Base-by-base conservation (phyloP, 2,888 invertebrate species). In the Axea sp. region DNA sequence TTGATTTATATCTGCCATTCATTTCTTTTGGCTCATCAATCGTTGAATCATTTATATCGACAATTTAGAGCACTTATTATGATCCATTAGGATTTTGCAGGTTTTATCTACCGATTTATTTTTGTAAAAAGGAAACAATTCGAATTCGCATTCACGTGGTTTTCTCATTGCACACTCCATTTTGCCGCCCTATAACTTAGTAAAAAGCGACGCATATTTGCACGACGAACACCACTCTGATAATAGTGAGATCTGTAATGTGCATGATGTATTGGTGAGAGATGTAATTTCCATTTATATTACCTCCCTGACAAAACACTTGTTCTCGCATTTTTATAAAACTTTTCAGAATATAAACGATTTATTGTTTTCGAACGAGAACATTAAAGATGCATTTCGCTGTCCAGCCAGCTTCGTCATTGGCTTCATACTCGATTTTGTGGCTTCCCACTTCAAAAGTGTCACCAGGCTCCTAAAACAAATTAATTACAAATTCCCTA, bases 351-450 rank as follows among this genome's bases (percentile, higher is more conserved):
- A 47, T 71, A 67, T 73, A 51, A 60, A 64, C 39, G 47, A 72
- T 71, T 80, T 77, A 82, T 64, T 80, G 77, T 74, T 80, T 80
- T 14, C 80, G 83, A 41, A 86, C 82, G 35, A 83, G 81, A 31
- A 86, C 82, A 65, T 80, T 88, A 81, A 89, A 89, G 72, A 87
- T 86, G 83, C 90, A 90, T 77, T 87, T 86, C 55, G 88, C 88
- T 60, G 86, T 85, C 85, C 89, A 89, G 14, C 89, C 89, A 6
- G 88, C 88, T 9, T 87, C 87, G 78, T 90, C 90, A 76, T 82
- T 86, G 4, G 89, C 89, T 68, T 88, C 88, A 80, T 89, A 90
- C 73, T 88, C 88, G 60, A 89, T 84, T 75, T 88, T 87, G 80
- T 89, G 89, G 6, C 86, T 88, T 3, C 89, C 89, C 35, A 86